A percentile compares a stretch with the other conserved stretches of the same genome.
Conservation (phyloP, 2,113 vertebrate species). For the Hassar affinis region DNA sequence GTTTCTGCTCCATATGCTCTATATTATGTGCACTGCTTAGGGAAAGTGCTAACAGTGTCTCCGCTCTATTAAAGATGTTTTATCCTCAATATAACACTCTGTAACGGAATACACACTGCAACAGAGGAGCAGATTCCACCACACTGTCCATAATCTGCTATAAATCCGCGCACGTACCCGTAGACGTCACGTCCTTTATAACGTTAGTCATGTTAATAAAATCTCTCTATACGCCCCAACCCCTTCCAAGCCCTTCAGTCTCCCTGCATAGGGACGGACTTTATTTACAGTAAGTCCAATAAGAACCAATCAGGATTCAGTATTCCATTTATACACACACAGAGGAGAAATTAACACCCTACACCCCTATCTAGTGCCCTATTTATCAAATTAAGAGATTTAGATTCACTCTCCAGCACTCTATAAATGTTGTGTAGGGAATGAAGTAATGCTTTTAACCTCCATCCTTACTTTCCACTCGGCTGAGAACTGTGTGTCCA, state of each 20-base stretch:
- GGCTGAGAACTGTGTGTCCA: too few relatives aligned
- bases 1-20: not conserved
- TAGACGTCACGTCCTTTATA: not conserved
- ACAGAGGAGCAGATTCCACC: too few relatives aligned
- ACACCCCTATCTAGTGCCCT: not conserved
- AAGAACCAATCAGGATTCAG: not conserved
- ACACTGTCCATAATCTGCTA: too few relatives aligned
- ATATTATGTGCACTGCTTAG: not conserved
- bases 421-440: not conserved
- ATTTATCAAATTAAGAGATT: conserved; percentile 9
- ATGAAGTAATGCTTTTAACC: not conserved
- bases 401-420: not conserved
- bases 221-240: not conserved
- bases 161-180: too few relatives aligned
- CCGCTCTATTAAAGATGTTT: not conserved
- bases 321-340: not conserved
- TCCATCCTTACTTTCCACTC: not conserved
- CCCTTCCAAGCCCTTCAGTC: too few relatives aligned
- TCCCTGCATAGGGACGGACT: not conserved
- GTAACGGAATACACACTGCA: too few relatives aligned
- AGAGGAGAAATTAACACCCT: not conserved
- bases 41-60: not conserved
- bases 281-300: too few relatives aligned
- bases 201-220: not conserved
- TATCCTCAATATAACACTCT: conserved; percentile 4